phyloP scores from a whole-genome alignment of 2,113 vertebrate species.

The Anarhynchus alexandrinus region DNA sequence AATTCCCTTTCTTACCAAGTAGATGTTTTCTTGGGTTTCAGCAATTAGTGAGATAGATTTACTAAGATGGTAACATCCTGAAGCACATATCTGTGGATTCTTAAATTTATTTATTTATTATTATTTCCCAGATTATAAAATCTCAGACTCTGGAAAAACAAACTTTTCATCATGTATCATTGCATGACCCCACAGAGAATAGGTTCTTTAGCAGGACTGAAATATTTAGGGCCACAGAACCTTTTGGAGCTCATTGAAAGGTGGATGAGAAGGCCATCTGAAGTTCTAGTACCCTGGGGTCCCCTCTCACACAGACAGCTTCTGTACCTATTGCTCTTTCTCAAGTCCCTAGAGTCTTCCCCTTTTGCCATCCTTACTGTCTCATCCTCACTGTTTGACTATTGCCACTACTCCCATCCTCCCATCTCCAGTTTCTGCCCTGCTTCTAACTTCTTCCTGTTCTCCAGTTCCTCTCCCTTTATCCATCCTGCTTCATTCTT shows the following conservation, averaged over 20 bases:
- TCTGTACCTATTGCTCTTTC: not conserved
- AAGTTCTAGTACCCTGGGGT: not conserved
- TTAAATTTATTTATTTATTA: not conserved
- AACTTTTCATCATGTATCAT: rapidly evolving
- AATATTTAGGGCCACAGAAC: not conserved
- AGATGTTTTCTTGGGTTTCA: not conserved
- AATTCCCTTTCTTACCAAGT: not conserved
- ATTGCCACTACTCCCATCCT: not conserved
- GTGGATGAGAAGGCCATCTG: not conserved
- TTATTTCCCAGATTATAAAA: not conserved
- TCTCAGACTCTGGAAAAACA: not conserved
- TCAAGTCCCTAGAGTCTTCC: not conserved
- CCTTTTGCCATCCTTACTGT: not conserved
- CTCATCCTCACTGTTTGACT: not conserved
- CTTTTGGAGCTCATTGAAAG: not conserved
- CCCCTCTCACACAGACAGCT: not conserved
- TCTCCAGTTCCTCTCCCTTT: not conserved
- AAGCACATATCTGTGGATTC: not conserved
- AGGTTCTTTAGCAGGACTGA: not conserved
- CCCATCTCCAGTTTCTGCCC: not conserved
- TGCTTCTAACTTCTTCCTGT: not conserved
- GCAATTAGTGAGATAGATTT: not conserved
- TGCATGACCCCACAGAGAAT: not conserved
- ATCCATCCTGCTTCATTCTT: not conserved
- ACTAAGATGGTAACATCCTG: not conserved